phyloP scores from a whole-genome alignment of 2,113 vertebrate species.

The Perca fluviatilis region DNA sequence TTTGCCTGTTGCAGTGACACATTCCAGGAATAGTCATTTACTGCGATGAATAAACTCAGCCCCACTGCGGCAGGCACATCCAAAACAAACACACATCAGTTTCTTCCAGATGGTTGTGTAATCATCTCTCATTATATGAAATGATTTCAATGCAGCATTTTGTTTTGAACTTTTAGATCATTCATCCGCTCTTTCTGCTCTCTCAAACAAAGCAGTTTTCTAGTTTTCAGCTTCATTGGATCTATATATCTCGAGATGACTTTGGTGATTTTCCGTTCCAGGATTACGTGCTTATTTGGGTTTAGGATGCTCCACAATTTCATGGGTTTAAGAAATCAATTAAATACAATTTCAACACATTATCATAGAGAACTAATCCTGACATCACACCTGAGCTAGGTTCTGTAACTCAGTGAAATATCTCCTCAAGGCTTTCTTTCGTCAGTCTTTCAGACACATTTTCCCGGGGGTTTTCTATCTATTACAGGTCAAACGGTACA shows the following conservation, averaged over 20 bases:
- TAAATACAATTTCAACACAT: neutral
- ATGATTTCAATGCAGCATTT: conserved; percentile 22
- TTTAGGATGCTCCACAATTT: neutral
- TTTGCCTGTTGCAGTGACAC: neutral
- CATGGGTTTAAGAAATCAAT: neutral
- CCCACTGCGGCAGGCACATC: neutral
- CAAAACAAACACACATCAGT: conserved; percentile 14
- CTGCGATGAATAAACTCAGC: neutral
- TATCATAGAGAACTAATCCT: neutral
- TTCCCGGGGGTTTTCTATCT: neutral
- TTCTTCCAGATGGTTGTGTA: conserved; percentile 34
- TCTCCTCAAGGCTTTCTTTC: too few species aligned
- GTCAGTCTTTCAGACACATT: neutral
- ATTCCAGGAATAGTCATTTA: conserved; percentile 8
- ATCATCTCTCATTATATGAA: conserved; percentile 32
- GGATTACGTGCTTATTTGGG: neutral
- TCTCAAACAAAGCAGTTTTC: neutral
- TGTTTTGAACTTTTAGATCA: neutral
- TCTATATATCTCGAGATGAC: neutral
- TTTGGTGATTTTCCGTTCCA: neutral
- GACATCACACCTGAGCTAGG: neutral
- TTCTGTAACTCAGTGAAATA: neutral
- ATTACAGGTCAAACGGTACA: neutral
- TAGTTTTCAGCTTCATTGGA: neutral
- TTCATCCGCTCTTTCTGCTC: neutral